phyloP scores from a whole-genome alignment of 2,888 invertebrate genomes.

The Apodemia duryi region DNA sequence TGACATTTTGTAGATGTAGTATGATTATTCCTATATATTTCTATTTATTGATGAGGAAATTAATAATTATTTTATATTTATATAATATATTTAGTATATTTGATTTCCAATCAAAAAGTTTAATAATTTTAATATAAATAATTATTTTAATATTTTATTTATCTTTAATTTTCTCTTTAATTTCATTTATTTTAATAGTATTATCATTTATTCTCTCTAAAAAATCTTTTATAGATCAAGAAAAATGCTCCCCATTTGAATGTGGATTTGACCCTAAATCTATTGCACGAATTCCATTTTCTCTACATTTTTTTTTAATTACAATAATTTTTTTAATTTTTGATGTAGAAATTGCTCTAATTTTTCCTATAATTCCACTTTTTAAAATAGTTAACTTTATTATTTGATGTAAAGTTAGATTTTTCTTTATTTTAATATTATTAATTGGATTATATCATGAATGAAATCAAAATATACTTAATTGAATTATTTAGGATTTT shows the following conservation, averaged over 20 bases:
- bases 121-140: conserved; percentile 80
- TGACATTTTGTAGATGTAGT: conserved; percentile 65
- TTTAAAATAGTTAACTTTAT: conserved; percentile 50
- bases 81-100: conserved; percentile 85
- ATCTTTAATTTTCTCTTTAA: conserved; percentile 50
- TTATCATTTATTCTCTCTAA: conserved; percentile 73
- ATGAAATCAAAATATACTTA: conserved; percentile 41
- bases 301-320: conserved; percentile 81
- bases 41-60: conserved; percentile 84
- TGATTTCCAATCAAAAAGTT: conserved; percentile 86
- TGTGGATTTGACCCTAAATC: conserved; percentile 65
- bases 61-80: conserved; percentile 66
- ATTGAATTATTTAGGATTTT: conserved; percentile 62
- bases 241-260: conserved; percentile 83
- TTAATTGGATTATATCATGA: conserved; percentile 36
- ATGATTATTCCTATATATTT: conserved; percentile 66
- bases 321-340: conserved; percentile 86
- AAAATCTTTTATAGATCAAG: conserved; percentile 79
- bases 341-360: conserved; percentile 84
- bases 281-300: conserved; percentile 57
- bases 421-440: conserved; percentile 75
- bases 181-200: conserved; percentile 70
- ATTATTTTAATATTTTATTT: conserved; percentile 60
- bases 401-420: conserved; percentile 49
- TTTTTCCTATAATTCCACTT: conserved; percentile 77